These are phyloP conservation scores for Kuschelorhynchus macadamiae DNA, from an alignment of 2,888 invertebrate genomes.

Conservation along the genomic window DNA sequence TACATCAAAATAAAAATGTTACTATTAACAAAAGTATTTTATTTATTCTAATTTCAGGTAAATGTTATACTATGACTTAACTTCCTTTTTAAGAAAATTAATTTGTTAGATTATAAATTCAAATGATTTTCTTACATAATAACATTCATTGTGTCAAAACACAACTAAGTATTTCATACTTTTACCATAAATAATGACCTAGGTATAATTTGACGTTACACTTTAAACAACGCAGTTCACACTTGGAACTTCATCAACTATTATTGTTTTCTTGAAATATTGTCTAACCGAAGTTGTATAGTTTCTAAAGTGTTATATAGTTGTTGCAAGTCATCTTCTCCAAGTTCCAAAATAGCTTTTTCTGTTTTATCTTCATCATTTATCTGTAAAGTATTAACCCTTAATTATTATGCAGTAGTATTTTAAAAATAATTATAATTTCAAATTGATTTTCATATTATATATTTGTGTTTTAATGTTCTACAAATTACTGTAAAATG, in stretches of 20 bases:
- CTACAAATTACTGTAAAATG: no score
- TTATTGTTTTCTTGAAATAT: constrained; percentile 41
- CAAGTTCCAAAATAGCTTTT: constrained; percentile 70
- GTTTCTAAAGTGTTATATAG: constrained; percentile 72
- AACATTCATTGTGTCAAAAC: neutral
- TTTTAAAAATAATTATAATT: neutral
- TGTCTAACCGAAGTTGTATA: constrained; percentile 69
- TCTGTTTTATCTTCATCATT: constrained; percentile 59
- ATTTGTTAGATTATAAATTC: neutral
- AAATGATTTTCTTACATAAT: neutral
- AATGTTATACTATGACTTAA: no score
- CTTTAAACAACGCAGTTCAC: no score
- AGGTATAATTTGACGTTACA: no score
- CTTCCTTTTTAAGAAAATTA: neutral
- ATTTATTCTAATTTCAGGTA: no score
- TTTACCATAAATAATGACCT: no score
- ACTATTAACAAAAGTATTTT: no score
- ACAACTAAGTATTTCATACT: no score
- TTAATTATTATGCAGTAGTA: neutral
- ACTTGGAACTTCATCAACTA: no score
- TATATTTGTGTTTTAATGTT: no score
- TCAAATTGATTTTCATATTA: neutral
- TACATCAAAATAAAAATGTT: constrained; percentile 20
- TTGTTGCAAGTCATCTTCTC: constrained; percentile 69
- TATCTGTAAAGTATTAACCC: constrained; percentile 17